A percentile compares a stretch with the other conserved stretches of the same genome.
These are phyloP conservation scores for Oxyruncus cristatus DNA, from an alignment of 2,113 vertebrate species.

Conservation along the genomic window DNA sequence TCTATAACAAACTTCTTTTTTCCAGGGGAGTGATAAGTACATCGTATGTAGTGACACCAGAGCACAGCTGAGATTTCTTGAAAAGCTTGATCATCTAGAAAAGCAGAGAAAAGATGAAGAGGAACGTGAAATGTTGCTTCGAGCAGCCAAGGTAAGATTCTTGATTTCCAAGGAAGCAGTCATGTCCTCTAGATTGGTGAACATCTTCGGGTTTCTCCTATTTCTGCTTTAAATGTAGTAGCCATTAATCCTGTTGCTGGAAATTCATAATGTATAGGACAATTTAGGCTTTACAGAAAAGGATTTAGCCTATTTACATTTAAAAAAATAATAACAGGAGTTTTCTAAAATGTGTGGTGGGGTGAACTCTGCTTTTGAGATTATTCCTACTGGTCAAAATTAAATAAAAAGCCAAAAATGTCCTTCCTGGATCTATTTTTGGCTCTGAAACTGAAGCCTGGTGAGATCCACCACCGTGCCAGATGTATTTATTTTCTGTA, in stretches of 20 bases:
- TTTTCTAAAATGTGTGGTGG: not conserved
- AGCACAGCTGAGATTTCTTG: slow-evolving; percentile 90
- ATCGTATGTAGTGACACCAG: slow-evolving; percentile 80
- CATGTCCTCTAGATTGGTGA: not conserved
- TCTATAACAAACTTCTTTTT: not conserved
- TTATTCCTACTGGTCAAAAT: not conserved
- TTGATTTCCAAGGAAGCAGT: not conserved
- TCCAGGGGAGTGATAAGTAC: slow-evolving; percentile 80
- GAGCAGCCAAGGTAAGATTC: slow-evolving; percentile 83
- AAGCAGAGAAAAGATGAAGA: slow-evolving; percentile 85
- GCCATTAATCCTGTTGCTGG: not conserved
- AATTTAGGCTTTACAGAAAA: not conserved
- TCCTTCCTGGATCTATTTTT: not conserved
- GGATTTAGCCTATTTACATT: not conserved
- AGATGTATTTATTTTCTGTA: not conserved
- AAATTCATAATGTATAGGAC: not conserved
- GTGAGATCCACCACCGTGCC: not conserved
- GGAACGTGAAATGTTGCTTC: slow-evolving; percentile 84
- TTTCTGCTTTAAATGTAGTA: not conserved
- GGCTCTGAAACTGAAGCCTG: not conserved
- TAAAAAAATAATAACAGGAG: not conserved
- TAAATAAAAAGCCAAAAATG: not conserved
- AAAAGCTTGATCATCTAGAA: slow-evolving; percentile 87
- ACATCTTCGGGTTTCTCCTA: not conserved
- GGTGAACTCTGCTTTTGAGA: not conserved